Evolutionary conservation across 2,888 invertebrate species (phyloP), one percentile per base, ranked within the genome.

Genomic region (Drosophila prolongata): DNA sequence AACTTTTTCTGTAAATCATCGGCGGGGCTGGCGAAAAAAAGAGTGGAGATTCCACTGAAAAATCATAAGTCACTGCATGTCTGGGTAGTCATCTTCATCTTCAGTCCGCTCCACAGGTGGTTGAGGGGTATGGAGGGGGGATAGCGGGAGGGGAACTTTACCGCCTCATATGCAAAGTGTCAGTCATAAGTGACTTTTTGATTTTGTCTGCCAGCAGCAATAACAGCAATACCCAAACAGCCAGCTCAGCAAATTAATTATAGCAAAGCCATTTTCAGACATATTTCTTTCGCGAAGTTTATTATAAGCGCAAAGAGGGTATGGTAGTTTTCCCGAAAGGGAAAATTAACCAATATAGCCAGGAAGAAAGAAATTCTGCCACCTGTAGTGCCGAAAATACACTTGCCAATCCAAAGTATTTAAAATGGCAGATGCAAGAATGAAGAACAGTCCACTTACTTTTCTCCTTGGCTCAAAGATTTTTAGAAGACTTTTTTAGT

Each of bases 61-160:
- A 85, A 89, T 87, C 85, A 85, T 89, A 85, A 89, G 89, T 85
- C 85, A 85, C 85, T 76, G 71, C 85, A 87, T 84, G 85, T 85
- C 89, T 88, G 89, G 87, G 84, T 84, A 83, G 80, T 78, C 87
- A 71, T 86, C 89, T 87, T 87, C 85, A 84, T 83, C 79, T 66
- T 54, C 64, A 67, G 53, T 47, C 37, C 56, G 53, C 60, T 44
- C 24, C 37, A 42, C 37, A 53, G 53, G 49, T 58, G 55, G 52
- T 6, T n/a, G 47, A 8, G 19, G 43, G 4, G 49, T 1, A 3
- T 27, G 30, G 8, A 13, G 14, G 42, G 3, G 49, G 16, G 49
- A 24, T 24, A 4, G 43, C 14, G 19, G 27, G 14, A 6, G 11
- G 30, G 77, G 13, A 38, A 30, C 37, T 79, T 66, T 78, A 71